Evolutionary conservation across 1,140 invertebrate genomes (phyloP), one percentile per base, ranked within the genome.

Genomic region (Psilanteris sp.): DNA sequence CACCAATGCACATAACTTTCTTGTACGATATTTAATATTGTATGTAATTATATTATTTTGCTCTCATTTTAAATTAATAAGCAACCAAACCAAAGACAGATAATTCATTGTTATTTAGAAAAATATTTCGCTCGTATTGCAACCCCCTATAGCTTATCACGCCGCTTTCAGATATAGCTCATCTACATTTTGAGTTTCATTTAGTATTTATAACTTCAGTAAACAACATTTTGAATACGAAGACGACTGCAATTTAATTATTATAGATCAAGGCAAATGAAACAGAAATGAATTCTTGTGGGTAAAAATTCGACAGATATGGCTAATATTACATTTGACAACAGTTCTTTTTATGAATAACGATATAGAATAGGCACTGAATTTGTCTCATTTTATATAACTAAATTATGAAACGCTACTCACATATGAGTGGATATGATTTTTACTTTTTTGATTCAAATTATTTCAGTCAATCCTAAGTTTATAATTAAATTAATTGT

Each of bases 371-470:
- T 34, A 9, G 27, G 57, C 44, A 27, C 77, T 48, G 48, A 77
- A 67, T 43, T 36, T 74, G 66, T 64, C 64, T 81, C 67, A 81
- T 79, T 77, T 81, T 50, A 54, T 22, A 14, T 8, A 18, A 50
- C 15, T 31, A 9, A 36, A 18, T 9, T n/a, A 16, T 3, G 3
- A 36, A n/a, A 26, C 39, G 20, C 7, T 14, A 13, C 18, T 18
- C 14, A n/a, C 46, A 18, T 0, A 11, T 22, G 3, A 36, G 5
- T 26, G 24, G 6, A 7, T 5, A 20, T 20, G 13, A 1, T 34
- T 13, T 7, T 34, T 34, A 2, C 18, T 3, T 20, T 5, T 20
- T 5, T 20, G 18, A 5, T n/a, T 20, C 18, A 20, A 20, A 20
- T 3, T 3, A 20, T 5, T 20, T 20, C 18, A 20, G 5, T 20